These are phyloP conservation scores for Cosmia pyralina DNA, from an alignment of 2,888 invertebrate species.

Conservation along the genomic window DNA sequence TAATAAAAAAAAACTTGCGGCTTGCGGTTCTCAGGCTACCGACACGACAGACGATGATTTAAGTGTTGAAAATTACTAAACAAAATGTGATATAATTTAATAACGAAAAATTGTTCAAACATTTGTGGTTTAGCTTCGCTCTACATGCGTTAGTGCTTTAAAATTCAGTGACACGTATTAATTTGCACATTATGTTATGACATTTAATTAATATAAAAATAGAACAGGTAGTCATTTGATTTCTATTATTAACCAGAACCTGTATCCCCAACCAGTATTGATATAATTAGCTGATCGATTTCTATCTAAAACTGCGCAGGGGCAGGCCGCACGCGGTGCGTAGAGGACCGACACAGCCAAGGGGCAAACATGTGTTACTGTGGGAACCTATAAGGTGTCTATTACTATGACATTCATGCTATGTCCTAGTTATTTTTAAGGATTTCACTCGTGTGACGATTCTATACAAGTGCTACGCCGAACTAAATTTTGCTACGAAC, in stretches of 20 bases:
- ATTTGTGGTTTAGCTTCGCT: not conserved
- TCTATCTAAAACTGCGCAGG: constrained; percentile 32
- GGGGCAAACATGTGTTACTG: constrained; percentile 11
- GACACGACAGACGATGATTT: not conserved
- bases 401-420: not conserved
- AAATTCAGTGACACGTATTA: not conserved
- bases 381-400: constrained; percentile 11
- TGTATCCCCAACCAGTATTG: constrained; percentile 1
- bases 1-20: constrained; percentile 34
- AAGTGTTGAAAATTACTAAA: constrained; percentile 24
- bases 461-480: not conserved
- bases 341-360: constrained; percentile 20
- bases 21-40: constrained; percentile 35
- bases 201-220: constrained; percentile 12
- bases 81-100: constrained; percentile 20
- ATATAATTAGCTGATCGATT: constrained; percentile 34
- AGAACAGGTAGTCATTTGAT: not conserved
- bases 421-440: not conserved
- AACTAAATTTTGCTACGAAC: not conserved
- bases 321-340: constrained; percentile 36
- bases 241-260: constrained; percentile 7
- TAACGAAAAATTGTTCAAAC: constrained; percentile 4
- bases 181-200: not conserved
- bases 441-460: not conserved
- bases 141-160: not conserved